Percentiles rank a stretch among this genome's conserved stretches.
Evolutionary conservation across 2,113 vertebrate species (phyloP).

Genomic region (Chionis minor): DNA sequence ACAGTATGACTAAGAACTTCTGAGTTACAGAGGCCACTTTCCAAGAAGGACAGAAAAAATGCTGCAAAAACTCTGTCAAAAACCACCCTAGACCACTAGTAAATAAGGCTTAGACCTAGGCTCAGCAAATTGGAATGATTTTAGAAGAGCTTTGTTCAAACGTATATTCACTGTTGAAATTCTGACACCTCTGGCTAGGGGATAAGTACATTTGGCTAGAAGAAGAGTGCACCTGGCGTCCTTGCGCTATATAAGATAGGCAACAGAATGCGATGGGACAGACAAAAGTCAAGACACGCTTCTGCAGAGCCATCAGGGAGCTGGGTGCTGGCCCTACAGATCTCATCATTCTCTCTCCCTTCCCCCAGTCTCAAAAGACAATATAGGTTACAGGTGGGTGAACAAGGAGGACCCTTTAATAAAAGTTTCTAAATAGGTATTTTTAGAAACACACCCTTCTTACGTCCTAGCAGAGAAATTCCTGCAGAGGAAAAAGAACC

Average conservation of each 20-base stretch:
- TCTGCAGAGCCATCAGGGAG: not conserved
- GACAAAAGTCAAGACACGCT: not conserved
- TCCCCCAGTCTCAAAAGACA: not conserved
- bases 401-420: not conserved
- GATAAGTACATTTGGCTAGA: not conserved
- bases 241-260: accelerated
- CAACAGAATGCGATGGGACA: not conserved
- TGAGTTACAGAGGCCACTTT: not conserved
- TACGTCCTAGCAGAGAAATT: not conserved
- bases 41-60: not conserved
- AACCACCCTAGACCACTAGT: not conserved
- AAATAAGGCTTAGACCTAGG: not conserved
- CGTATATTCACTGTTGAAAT: accelerated
- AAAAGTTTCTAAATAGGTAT: not conserved
- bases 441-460: not conserved
- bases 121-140: not conserved
- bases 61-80: not conserved
- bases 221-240: accelerated
- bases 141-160: not conserved
- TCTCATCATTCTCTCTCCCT: not conserved
- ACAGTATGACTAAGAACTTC: not conserved
- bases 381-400: not conserved
- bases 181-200: not conserved
- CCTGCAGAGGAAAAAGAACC: not conserved
- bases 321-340: accelerated